Conservation (phyloP, 2,113 vertebrate species). For the Dromaius novaehollandiae region DNA sequence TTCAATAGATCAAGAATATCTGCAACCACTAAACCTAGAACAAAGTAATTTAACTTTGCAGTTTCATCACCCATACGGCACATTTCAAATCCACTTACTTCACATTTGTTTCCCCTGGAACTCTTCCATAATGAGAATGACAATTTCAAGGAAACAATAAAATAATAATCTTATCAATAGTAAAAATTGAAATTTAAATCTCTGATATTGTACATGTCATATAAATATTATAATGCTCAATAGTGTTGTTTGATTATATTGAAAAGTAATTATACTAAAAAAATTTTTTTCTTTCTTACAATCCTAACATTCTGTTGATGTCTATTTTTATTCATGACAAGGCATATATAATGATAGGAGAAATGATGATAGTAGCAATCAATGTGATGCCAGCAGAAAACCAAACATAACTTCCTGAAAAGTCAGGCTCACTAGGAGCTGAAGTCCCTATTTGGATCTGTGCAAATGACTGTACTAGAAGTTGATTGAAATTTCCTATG, state of each 20-base stretch:
- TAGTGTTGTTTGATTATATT: background rate
- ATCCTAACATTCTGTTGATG: background rate
- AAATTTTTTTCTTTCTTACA: background rate
- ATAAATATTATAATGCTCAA: background rate
- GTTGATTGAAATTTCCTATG: background rate
- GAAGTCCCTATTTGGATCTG: background rate
- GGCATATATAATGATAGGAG: background rate
- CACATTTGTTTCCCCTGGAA: background rate
- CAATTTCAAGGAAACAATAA: background rate
- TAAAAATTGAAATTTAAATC: background rate
- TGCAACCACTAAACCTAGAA: background rate
- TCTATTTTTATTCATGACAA: background rate
- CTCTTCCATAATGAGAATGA: background rate
- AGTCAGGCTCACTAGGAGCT: background rate
- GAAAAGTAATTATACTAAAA: background rate
- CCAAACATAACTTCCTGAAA: background rate
- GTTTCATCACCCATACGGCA: background rate
- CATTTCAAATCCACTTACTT: background rate
- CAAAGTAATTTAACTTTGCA: background rate
- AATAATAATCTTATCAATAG: background rate
- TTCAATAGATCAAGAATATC: constrained; percentile 8
- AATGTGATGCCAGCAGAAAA: background rate
- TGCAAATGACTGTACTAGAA: background rate
- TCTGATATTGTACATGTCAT: background rate
- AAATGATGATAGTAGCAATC: background rate